Evolutionary conservation across 2,797 vertebrate species (phyloP).

Genomic region (Ispidina lecontei): DNA sequence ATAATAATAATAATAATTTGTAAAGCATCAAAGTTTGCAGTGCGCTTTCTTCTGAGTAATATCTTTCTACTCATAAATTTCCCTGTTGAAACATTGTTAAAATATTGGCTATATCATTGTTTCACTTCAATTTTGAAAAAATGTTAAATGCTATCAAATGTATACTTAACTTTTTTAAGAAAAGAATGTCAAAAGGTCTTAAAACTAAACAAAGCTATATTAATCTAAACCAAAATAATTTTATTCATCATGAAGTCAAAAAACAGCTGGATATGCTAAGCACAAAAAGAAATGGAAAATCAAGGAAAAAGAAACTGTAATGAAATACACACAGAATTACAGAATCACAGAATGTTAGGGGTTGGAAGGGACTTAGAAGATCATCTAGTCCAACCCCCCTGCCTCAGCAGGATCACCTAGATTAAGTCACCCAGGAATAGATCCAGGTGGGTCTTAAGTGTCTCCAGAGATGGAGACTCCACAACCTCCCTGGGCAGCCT

Average conservation of each 20-base stretch:
- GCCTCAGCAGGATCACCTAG: no score
- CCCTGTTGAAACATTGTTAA: neutral
- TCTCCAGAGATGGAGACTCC: no score
- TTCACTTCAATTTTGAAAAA: neutral
- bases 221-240: neutral
- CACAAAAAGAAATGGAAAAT: neutral
- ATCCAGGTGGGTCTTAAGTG: no score
- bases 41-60: neutral
- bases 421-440: no score
- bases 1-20: neutral
- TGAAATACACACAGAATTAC: neutral
- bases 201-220: neutral
- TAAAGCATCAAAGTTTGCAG: accelerated
- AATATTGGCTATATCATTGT: neutral
- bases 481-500: no score
- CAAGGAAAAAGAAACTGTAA: neutral
- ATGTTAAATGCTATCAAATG: neutral
- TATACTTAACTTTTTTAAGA: neutral
- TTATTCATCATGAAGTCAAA: neutral
- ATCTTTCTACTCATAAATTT: neutral
- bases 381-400: no score
- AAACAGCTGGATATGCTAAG: neutral
- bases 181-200: neutral
- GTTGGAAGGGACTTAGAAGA: no score
- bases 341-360: no score